Conservation (phyloP, 2,797 vertebrate species). For the Anableps anableps region DNA sequence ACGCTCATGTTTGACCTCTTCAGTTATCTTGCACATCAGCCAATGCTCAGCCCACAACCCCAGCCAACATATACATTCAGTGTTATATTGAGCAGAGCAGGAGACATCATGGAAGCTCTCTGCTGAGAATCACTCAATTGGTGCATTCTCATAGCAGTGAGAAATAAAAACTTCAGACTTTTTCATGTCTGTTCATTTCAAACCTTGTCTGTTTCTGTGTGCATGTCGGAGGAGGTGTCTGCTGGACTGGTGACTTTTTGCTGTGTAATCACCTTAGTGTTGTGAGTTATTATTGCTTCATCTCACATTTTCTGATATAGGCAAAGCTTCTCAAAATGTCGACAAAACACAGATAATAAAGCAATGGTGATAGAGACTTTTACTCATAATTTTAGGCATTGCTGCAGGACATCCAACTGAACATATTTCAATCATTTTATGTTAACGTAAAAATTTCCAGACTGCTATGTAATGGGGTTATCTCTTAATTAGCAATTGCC, state of each 20-base stretch:
- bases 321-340: constrained; percentile 23
- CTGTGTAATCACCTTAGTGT: constrained; percentile 27
- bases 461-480: neutral
- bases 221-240: constrained; percentile 22
- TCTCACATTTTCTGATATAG: neutral
- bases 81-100: constrained; percentile 51
- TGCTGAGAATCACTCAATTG: constrained; percentile 36
- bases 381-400: constrained; percentile 3
- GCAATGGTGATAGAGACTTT: constrained; percentile 23
- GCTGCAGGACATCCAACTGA: neutral
- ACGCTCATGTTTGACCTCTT: neutral
- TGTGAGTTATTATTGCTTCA: neutral
- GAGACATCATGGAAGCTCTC: constrained; percentile 47
- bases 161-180: constrained; percentile 37
- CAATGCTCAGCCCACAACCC: constrained; percentile 45
- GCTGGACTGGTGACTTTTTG: constrained; percentile 37
- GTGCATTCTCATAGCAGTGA: constrained; percentile 35
- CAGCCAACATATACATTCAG: constrained; percentile 33
- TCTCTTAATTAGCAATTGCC: neutral
- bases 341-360: constrained; percentile 23
- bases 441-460: neutral
- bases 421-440: neutral
- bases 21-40: constrained; percentile 35
- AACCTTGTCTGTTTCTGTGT: neutral
- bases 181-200: constrained; percentile 23